Conservation (phyloP, 2,888 invertebrate species). For the Tholera decimalis region DNA sequence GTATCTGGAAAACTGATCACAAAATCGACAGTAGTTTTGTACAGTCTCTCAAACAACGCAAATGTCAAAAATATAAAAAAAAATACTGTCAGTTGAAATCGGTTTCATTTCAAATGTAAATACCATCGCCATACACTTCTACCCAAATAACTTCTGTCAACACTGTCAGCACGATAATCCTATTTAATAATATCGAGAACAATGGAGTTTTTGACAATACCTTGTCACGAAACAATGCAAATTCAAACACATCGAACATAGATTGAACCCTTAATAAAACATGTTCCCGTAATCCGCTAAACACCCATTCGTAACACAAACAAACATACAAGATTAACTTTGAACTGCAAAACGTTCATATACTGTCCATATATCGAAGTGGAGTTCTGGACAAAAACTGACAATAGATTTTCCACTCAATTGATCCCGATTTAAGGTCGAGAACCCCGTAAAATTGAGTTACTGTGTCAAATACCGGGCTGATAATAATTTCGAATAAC, state of each 20-base stretch:
- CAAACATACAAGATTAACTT: slow-evolving; percentile 67
- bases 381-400: slow-evolving; percentile 37
- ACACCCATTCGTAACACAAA: slow-evolving; percentile 62
- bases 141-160: slow-evolving; percentile 19
- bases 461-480: slow-evolving; percentile 56
- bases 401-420: slow-evolving; percentile 69
- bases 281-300: slow-evolving; percentile 56
- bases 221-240: slow-evolving; percentile 40
- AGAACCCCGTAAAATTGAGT: slow-evolving; percentile 66
- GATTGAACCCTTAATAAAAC: slow-evolving; percentile 60
- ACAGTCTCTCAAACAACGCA: background rate
- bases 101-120: background rate
- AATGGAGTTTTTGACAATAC: slow-evolving; percentile 34
- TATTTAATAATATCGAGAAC: slow-evolving; percentile 17
- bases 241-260: slow-evolving; percentile 56
- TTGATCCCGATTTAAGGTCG: slow-evolving; percentile 65
- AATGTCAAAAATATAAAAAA: background rate
- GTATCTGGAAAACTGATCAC: background rate
- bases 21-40: background rate
- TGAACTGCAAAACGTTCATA: slow-evolving; percentile 53
- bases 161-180: slow-evolving; percentile 26
- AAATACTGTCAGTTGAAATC: no score
- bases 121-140: background rate
- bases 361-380: slow-evolving; percentile 47
- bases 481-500: slow-evolving; percentile 51